These are phyloP conservation scores for Caenorhabditis doughertyi DNA, from an alignment of 2,888 invertebrate species.

Conservation along the genomic window DNA sequence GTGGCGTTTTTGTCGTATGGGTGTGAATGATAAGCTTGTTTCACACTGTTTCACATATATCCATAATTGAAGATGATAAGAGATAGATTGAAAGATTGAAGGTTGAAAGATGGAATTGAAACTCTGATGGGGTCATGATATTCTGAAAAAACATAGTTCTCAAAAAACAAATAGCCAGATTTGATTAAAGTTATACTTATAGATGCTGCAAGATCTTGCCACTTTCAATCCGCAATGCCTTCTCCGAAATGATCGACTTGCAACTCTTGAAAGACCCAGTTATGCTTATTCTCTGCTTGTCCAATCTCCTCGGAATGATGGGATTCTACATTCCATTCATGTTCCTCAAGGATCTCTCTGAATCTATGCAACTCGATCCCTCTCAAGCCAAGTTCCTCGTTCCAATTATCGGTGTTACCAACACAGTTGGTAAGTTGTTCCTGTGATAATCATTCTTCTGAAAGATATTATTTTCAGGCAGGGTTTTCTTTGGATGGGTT, in stretches of 20 bases:
- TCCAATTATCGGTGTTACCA: constrained; percentile 86
- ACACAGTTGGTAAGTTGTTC: constrained; percentile 86
- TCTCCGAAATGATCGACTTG: constrained; percentile 81
- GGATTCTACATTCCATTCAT: constrained; percentile 96
- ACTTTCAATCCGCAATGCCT: constrained; percentile 77
- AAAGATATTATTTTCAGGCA: constrained; percentile 62
- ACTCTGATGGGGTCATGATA: no score
- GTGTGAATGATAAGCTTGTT: constrained; percentile 40
- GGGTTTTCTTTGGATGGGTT: constrained; percentile 89
- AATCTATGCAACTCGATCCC: constrained; percentile 62
- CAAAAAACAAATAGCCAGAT: no score
- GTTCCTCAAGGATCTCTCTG: constrained; percentile 85
- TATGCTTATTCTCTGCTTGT: constrained; percentile 92
- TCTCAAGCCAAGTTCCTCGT: constrained; percentile 75
- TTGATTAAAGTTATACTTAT: no score
- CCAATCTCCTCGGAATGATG: constrained; percentile 95
- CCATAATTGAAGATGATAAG: neutral
- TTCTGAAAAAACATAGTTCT: no score
- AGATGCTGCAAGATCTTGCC: constrained; percentile 78
- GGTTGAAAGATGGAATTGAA: no score
- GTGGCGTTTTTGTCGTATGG: constrained; percentile 16
- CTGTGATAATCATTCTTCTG: neutral
- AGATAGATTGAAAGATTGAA: neutral
- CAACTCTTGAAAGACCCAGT: constrained; percentile 87
- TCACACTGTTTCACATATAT: neutral